Percentiles rank a stretch among this genome's conserved stretches.
Evolutionary conservation across 2,888 invertebrate genomes (phyloP).

Genomic region (Lithosia quadra): DNA sequence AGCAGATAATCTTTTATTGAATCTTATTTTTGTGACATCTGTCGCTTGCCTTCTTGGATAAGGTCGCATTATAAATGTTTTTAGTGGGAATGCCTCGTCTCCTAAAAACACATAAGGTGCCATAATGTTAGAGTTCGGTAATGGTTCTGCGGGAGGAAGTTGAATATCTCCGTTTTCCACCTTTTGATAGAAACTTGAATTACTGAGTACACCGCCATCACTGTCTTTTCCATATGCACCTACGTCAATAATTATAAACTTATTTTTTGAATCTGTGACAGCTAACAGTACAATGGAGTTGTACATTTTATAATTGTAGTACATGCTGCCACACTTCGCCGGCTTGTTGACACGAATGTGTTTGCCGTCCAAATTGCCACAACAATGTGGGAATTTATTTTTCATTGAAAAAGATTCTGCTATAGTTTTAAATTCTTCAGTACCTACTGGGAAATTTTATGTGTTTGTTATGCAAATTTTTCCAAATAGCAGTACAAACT

Average conservation of each 20-base stretch:
- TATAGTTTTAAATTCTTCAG: constrained; percentile 6
- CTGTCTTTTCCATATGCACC: constrained; percentile 34
- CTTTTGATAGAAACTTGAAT: constrained; percentile 22
- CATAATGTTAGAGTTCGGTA: constrained; percentile 34
- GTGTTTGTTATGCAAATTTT: constrained; percentile 27
- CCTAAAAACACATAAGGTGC: constrained; percentile 35
- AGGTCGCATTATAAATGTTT: constrained; percentile 29
- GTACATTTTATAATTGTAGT: constrained; percentile 32
- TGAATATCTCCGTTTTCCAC: constrained; percentile 36
- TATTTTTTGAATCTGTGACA: constrained; percentile 39
- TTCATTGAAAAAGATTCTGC: too few species aligned
- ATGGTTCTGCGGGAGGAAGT: constrained; percentile 36
- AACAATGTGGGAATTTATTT: constrained; percentile 6
- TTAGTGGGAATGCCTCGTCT: constrained; percentile 33
- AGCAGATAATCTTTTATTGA: constrained; percentile 35
- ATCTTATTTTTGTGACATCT: constrained; percentile 29
- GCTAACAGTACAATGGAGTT: constrained; percentile 39
- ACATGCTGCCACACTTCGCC: constrained; percentile 9
- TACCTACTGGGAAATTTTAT: constrained; percentile 38
- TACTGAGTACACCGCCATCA: constrained; percentile 36
- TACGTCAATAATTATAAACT: constrained; percentile 40
- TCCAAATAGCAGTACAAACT: constrained; percentile 37
- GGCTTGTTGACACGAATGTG: too few species aligned
- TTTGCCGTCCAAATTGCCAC: too few species aligned
- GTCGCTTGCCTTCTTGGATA: constrained; percentile 25